Evolutionary conservation across 2,888 invertebrate genomes (phyloP).

Genomic region (Ochropleura leucogaster): DNA sequence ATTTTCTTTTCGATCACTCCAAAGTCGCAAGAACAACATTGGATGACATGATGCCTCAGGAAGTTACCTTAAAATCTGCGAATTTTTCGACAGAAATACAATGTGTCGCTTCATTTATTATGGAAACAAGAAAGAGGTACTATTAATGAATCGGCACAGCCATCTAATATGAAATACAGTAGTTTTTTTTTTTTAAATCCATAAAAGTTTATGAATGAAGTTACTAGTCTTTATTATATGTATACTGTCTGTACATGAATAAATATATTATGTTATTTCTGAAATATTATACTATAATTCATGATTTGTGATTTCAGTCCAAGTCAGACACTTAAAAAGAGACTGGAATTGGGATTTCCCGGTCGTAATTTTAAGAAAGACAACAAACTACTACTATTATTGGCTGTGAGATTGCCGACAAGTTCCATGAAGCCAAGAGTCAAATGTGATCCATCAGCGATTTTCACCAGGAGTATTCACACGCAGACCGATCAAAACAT

Average conservation of each 20-base stretch:
- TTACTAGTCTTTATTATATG: no score
- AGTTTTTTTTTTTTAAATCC: no score
- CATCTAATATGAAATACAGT: no score
- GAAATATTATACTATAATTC: not conserved
- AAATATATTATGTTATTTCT: not conserved
- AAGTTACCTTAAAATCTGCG: conserved; percentile 47
- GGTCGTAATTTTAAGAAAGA: conserved; percentile 28
- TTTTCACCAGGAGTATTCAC: conserved; percentile 47
- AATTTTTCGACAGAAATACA: conserved; percentile 59
- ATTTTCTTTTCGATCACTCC: conserved; percentile 91
- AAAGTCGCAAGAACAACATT: conserved; percentile 78
- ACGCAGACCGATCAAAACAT: conserved; percentile 45
- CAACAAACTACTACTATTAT: conserved; percentile 53
- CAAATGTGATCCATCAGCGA: conserved; percentile 38
- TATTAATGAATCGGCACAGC: not conserved
- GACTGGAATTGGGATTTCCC: conserved; percentile 10
- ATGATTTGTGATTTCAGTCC: conserved; percentile 42
- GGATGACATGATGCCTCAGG: conserved; percentile 50
- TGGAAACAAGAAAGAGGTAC: conserved; percentile 45
- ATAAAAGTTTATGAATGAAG: no score
- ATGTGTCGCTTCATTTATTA: conserved; percentile 62
- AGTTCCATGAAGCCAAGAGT: conserved; percentile 30
- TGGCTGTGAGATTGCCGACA: conserved; percentile 51
- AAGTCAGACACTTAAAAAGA: conserved; percentile 18
- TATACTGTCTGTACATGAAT: not conserved